Evolutionary conservation across 2,888 invertebrate genomes (phyloP), one percentile per base, ranked within the genome.

Genomic region (Apotomis betuletana): DNA sequence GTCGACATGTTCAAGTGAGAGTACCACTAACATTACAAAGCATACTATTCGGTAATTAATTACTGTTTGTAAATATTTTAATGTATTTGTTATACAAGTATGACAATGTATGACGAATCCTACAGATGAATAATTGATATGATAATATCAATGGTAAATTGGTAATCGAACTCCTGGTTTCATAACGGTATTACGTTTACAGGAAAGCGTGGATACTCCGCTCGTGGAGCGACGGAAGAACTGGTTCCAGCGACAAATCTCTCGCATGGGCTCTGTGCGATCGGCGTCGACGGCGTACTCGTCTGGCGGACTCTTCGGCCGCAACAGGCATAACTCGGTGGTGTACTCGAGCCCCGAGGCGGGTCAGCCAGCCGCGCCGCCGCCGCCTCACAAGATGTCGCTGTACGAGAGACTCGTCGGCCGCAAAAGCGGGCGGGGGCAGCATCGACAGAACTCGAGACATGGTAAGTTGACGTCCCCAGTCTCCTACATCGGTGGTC

Each of bases 141-240:
- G 27, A 27, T 27, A 27, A 27, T 27, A 27, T 27, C 27, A 27
- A 27, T 2, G 27, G 27, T 27, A 27, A 27, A 27, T 27, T 27
- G 27, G 27, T 27, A 27, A 27, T 27, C 27, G 27, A 27, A 27
- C 27, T 27, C 27, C 27, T 27, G 27, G 27, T 27, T 27, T 27
- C 27, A 49, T 10, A 49, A 9, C 9, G 49, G 5, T 49, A 9
- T 3, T 3, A 8, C 49, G 49, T 86, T 86, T 92, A 41, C 86
- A 97, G 97, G 97, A 97, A 90, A 97, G 97, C 84, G 97, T 98
- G 0, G 97, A 97, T 81, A 97, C 97, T 0, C 97, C 97, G 8
- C 94, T 97, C 82, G 97, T 97, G 15, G 97, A 97, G 85, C 91
- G 97, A 68, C 94, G 97, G 52, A 97, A 97, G 87, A 97, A 97